Base-by-base conservation (phyloP, 2,888 invertebrate genomes). In the Protophormia terraenovae region DNA sequence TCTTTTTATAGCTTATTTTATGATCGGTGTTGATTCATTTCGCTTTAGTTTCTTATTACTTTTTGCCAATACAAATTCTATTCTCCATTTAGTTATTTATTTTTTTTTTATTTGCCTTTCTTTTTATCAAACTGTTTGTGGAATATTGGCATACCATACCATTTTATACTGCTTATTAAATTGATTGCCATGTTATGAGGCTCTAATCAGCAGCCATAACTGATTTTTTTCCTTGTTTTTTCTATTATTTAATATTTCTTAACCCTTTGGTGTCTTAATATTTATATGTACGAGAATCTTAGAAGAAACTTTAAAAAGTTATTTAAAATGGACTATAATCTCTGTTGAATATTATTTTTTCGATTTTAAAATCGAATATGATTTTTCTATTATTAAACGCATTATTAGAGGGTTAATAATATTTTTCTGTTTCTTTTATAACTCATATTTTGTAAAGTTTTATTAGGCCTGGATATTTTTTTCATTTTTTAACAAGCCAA, bases 131-230 rank as follows among this genome's bases (percentile, higher is more conserved):
- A 16, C 38, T 22, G 35, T 29, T 58, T 72, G 55, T 22, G 32
- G 12, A 35, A 66, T 58, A 62, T 55, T 53, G 72, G 55, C 80
- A 66, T 73, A 73, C 58, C 27, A 76, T 69, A 50, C 41, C 29
- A 58, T 60, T 83, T 80, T 87, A 78, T 58, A 83, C 88, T 88
- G 87, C 88, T 89, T 88, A 89, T 88, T 89, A 88, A 88, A 88
- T 88, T 88, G 88, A 89, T 89, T 89, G 89, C 89, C 88, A 87
- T 89, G 89, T 89, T 89, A 88, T 89, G 88, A 88, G 88, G 88
- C 88, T 88, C 88, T 88, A 88, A 88, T 88, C 87, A 89, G 80
- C 83, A 80, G 86, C 50, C 50, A 50, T 71, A 71, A 60, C 78
- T 71, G 60, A 67, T 29, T 32, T 67, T 19, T 32, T 32, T 32